Evolutionary conservation across 2,797 vertebrate genomes (phyloP).

Genomic region (Calcarius lapponicus): DNA sequence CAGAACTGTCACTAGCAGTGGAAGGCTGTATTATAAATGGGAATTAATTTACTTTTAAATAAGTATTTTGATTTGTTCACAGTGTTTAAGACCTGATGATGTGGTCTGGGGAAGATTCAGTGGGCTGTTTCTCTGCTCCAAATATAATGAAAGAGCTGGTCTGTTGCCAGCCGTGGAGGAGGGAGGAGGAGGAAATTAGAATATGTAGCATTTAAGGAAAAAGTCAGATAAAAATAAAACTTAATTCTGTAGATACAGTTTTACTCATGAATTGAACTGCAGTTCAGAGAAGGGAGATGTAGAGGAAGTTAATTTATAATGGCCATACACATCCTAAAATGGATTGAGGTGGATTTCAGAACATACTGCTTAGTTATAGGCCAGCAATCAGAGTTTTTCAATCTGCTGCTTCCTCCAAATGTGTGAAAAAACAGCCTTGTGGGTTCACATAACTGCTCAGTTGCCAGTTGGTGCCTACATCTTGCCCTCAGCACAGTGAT

Average conservation of each 20-base stretch:
- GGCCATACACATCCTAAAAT: background rate
- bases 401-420: background rate
- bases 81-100: background rate
- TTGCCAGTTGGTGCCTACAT: background rate
- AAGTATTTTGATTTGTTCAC: slow-evolving; percentile 13
- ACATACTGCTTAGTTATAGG: background rate
- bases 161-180: slow-evolving; percentile 15
- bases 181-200: slow-evolving; percentile 30
- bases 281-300: background rate
- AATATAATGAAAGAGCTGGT: slow-evolving; percentile 30
- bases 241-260: background rate
- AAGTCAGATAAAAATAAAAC: slow-evolving; percentile 52
- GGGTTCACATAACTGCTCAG: background rate
- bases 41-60: background rate
- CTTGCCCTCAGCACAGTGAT: background rate
- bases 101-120: slow-evolving; percentile 1
- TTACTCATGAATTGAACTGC: background rate
- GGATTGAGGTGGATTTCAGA: background rate
- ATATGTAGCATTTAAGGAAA: background rate
- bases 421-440: background rate
- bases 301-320: slow-evolving; percentile 4
- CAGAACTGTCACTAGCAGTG: background rate
- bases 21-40: background rate
- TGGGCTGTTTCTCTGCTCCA: slow-evolving; percentile 12
- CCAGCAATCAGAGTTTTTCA: background rate